Conservation (phyloP, 2,888 invertebrate species). For the Anthoptus insignis region DNA sequence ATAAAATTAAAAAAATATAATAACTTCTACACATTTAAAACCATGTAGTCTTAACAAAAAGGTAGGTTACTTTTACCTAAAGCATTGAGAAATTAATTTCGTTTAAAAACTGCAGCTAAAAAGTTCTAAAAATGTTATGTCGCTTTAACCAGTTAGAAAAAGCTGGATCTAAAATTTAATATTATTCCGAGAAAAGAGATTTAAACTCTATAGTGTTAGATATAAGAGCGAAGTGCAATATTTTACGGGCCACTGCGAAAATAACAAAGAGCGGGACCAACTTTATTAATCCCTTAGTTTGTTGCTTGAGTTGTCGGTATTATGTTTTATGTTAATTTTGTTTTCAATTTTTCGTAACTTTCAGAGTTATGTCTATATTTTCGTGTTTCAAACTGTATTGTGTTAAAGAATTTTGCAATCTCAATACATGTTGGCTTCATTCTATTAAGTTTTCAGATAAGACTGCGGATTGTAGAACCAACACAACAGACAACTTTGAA, state of each 20-base stretch:
- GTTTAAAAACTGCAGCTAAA: conserved; percentile 18
- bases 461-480: too few species aligned
- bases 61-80: too few species aligned
- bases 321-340: conserved; percentile 20
- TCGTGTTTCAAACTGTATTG: background rate
- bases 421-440: background rate
- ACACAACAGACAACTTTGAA: too few species aligned
- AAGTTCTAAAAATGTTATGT: conserved; percentile 4
- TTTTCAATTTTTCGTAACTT: conserved; percentile 18
- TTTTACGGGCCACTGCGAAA: background rate
- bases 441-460: too few species aligned
- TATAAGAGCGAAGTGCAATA: background rate
- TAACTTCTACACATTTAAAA: too few species aligned
- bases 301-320: conserved; percentile 16
- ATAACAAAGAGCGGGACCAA: conserved; percentile 4
- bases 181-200: background rate
- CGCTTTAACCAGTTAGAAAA: conserved; percentile 1
- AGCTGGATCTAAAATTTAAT: conserved; percentile 2
- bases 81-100: conserved; percentile 10
- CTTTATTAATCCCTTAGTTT: conserved; percentile 23
- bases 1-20: too few species aligned
- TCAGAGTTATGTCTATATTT: conserved; percentile 7
- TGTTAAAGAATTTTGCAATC: background rate
- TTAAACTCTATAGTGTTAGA: background rate
- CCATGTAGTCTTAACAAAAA: too few species aligned